Conservation (phyloP, 2,113 vertebrate genomes). For the Gallinago paraguaiae region DNA sequence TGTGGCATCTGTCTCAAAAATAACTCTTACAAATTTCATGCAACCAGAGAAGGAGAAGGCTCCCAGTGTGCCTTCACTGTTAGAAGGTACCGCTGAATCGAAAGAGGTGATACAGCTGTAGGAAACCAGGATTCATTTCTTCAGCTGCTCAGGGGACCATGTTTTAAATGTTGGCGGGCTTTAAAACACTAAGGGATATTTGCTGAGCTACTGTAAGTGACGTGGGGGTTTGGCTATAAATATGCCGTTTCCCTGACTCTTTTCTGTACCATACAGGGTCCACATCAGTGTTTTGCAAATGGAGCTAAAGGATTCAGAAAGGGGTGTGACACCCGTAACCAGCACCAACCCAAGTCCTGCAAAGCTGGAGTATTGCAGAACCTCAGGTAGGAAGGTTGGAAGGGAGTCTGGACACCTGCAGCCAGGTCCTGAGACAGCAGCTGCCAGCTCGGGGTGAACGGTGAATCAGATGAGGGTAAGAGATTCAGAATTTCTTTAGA, state of each 20-base stretch:
- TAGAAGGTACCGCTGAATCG: background rate
- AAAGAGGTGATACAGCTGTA: background rate
- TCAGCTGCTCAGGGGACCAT: background rate
- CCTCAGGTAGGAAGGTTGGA: background rate
- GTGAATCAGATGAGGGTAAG: background rate
- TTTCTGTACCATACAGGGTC: background rate
- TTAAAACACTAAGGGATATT: background rate
- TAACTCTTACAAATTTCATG: background rate
- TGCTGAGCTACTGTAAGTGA: background rate
- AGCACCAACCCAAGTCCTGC: background rate
- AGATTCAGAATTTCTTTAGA: background rate
- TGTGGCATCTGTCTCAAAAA: background rate
- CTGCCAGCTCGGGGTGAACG: background rate
- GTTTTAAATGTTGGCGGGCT: background rate
- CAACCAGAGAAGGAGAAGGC: background rate
- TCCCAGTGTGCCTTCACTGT: background rate
- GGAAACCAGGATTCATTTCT: background rate
- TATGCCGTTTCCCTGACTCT: background rate
- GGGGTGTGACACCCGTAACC: background rate
- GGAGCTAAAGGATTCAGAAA: background rate
- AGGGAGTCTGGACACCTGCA: background rate
- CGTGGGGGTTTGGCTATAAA: background rate
- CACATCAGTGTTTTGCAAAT: background rate
- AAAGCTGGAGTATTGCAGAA: background rate
- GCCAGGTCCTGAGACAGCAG: background rate